These are phyloP conservation scores for Vulpes ferrilata DNA, from an alignment of 2,113 vertebrate species.

Conservation along the genomic window DNA sequence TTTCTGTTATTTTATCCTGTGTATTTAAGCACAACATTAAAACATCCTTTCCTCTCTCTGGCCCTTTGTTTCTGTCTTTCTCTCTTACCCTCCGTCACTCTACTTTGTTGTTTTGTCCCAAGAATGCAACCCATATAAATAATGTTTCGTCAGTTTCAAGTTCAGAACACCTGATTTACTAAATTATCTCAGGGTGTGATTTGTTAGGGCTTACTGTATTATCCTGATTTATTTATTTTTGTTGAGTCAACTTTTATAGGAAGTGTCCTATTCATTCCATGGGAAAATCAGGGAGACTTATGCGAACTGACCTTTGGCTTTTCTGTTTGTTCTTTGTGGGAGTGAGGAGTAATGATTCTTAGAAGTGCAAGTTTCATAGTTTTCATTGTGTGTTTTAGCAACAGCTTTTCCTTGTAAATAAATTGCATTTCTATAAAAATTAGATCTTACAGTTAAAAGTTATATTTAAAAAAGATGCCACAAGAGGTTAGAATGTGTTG, in stretches of 20 bases:
- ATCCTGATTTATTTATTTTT: slow-evolving; percentile 37
- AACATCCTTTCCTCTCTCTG: not conserved
- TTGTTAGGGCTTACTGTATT: slow-evolving; percentile 27
- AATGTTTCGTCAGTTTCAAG: slow-evolving; percentile 8
- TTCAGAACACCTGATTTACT: not conserved
- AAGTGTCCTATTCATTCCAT: not conserved
- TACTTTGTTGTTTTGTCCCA: not conserved
- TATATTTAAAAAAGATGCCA: not conserved
- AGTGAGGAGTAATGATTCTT: not conserved
- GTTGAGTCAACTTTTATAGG: slow-evolving; percentile 20
- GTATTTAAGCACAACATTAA: not conserved
- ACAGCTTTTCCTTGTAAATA: slow-evolving; percentile 4
- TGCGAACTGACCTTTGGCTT: slow-evolving; percentile 14
- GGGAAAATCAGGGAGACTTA: not conserved
- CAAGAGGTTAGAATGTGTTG: slow-evolving; percentile 15
- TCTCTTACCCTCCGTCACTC: not conserved
- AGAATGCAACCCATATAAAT: not conserved
- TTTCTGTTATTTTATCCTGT: not conserved
- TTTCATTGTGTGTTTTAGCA: not conserved
- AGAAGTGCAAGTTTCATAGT: not conserved
- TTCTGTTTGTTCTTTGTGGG: not conserved
- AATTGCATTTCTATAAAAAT: slow-evolving; percentile 37
- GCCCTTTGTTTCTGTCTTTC: not conserved
- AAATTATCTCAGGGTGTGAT: not conserved
- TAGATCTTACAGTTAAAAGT: slow-evolving; percentile 19